Base-by-base conservation (phyloP, 1,140 invertebrate species). In the Polypedilum pembai region DNA sequence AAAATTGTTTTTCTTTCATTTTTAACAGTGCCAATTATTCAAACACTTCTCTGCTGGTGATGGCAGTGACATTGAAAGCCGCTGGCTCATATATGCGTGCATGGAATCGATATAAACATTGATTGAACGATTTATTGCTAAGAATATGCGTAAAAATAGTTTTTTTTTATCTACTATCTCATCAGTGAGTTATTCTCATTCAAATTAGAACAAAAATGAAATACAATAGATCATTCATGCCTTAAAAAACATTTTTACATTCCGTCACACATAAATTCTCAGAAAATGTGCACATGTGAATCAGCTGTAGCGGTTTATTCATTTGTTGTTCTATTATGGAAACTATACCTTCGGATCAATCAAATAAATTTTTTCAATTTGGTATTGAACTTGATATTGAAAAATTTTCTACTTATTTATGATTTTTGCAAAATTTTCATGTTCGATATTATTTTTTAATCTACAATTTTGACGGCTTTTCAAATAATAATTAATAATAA, bases 301-400 rank as follows among this genome's bases (percentile, higher is more conserved):
- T 56, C 45, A 56, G 45, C 45, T 56, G 45, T 56, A 56, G 24
- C 24, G 24, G 24, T 33, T 33, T 33, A 33, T 33, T 33, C 5
- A 5, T 33, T 33, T 33, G 24, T 33, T 33, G 24, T 33, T 33
- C 24, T 3, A 3, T 33, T 33, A 33, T 33, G 24, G 24, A 33
- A 33, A 33, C 5, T 33, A 3, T 33, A 33, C 24, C 24, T 33
- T 33, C 24, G 5, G 5, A 33, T 33, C 24, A 33, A 33, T 33
- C 24, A 33, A 1, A 33, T 1, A 33, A 33, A 33, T 5, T 33
- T 33, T 33, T 33, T 33, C 24, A 33, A 3, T 56, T 56, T 56
- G 41, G 4, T n/a, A 12, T 56, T 56, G 45, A 56, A 56, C 45
- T 56, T 56, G 45, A 56, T 56, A 56, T 56, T 56, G 45, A 56